Evolutionary conservation across 2,797 vertebrate genomes (phyloP), one percentile per base, ranked within the genome.

Genomic region (Thamnophis elegans): DNA sequence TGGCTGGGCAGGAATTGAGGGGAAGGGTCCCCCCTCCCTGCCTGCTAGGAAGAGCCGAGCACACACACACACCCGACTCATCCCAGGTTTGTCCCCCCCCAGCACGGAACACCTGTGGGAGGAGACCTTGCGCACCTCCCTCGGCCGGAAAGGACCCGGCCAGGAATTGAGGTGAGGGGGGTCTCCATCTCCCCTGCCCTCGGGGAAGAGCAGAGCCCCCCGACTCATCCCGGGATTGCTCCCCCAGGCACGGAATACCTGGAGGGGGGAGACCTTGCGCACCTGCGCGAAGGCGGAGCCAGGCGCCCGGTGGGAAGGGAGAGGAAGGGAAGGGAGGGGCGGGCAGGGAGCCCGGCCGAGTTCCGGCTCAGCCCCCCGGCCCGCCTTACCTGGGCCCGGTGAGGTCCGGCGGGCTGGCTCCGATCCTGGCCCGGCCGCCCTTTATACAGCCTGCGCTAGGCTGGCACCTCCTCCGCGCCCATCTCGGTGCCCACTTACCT

Each of bases 381-480:
- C 68, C 32, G 32, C 32, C 32, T 73, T 73, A 73, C 68, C 68
- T 73, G 68, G 16, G 68, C 32, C 32, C 68, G 16, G 68, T 7
- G 32, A 3, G 16, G 32, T 73, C 32, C 16, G 68, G 16, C 68
- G 32, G 68, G 68, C 32, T 73, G 68, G 68, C 32, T 73, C 68
- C 32, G 16, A n/a, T 20, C 32, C 68, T 16, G 68, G 68, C 16
- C 32, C 68, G n/a, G 16, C 32, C 32, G 7, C 68, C 16, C 68
- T 73, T 73, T 73, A 73, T 73, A 73, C 68, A 73, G 32, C 68
- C 68, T 73, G 2, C 16, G 32, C 32, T 20, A 7, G 68, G 32
- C 68, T 36, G 87, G 18, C 53, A 12, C 87, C n/a, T 25, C 32
- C 53, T 58, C 87, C 55, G 97, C 96, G 96, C 96, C 95, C 96